Evolutionary conservation across 2,888 invertebrate genomes (phyloP), one percentile per base, ranked within the genome.

Genomic region (Globia sparganii): DNA sequence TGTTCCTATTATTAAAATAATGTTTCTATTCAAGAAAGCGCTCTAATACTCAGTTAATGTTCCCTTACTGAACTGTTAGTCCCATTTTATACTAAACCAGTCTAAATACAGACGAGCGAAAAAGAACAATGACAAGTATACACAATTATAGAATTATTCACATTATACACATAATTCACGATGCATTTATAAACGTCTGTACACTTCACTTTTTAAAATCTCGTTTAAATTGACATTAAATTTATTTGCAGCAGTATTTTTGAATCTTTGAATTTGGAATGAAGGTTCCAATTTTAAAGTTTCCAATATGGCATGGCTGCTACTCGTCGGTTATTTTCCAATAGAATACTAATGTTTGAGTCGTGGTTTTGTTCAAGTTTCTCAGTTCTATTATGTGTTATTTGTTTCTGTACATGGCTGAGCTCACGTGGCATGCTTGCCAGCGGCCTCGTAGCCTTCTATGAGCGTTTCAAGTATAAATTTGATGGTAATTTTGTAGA

Each of bases 401-500:
- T 78, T 81, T 73, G 28, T 43, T 83, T 76, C 81, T 85, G 76
- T 81, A 83, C 81, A 81, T 78, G 78, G 75, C 68, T 81, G 80
- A 85, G 92, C 91, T 94, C 94, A 95, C 94, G 95, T 94, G 59
- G 90, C 89, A 76, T 91, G 92, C 82, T 91, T 94, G 58, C 94
- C 95, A 46, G 94, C 95, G 73, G 94, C 95, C 89, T 98, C 98
- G 94, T 97, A 99, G 75, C 99, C 99, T 88, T 98, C 97, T 87
- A 98, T 97, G 89, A 99, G 97, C 34, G 98, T 98, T 94, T 98
- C 98, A 93, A 99, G 97, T 88, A 99, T 99, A 94, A 99, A 98
- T 94, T 98, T 98, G 93, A 99, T 99, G 86, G 99, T 98, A 90
- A 98, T 97, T 96, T 98, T 98, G 97, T 99, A 99, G 91, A 99